These are phyloP conservation scores for Cephonodes hylas DNA, from an alignment of 2,888 invertebrate genomes.

Conservation along the genomic window DNA sequence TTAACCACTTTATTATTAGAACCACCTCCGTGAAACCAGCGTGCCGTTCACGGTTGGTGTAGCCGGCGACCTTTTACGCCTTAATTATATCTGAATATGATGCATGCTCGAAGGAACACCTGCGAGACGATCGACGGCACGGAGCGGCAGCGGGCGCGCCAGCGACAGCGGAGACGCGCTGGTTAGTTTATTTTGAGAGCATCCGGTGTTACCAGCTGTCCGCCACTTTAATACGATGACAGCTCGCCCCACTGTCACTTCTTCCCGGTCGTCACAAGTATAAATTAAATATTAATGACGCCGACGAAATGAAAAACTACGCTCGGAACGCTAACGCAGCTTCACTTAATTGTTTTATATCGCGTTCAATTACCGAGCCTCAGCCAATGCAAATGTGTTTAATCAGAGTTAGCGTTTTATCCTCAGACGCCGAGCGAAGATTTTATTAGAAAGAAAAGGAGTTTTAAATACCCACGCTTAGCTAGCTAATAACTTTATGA, in stretches of 20 bases:
- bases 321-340: background rate
- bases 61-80: constrained; percentile 49
- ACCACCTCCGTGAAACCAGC: constrained; percentile 16
- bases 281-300: constrained; percentile 65
- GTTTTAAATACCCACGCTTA: background rate
- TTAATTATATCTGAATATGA: constrained; percentile 61
- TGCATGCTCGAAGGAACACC: constrained; percentile 60
- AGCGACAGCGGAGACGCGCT: constrained; percentile 21
- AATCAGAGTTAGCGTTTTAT: background rate
- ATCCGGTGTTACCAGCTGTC: constrained; percentile 74
- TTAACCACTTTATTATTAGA: constrained; percentile 33
- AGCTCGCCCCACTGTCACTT: constrained; percentile 59
- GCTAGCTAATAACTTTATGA: background rate
- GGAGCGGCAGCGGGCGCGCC: constrained; percentile 11
- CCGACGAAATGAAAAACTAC: constrained; percentile 12
- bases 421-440: background rate
- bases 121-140: constrained; percentile 31
- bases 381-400: background rate
- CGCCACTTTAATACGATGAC: constrained; percentile 70
- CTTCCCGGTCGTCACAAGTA: constrained; percentile 55
- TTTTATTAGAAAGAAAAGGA: constrained; percentile 2
- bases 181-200: constrained; percentile 68
- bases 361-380: background rate
- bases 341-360: constrained; percentile 5
- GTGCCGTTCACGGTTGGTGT: constrained; percentile 29